phyloP scores from a whole-genome alignment of 2,888 invertebrate genomes.

The Coremacera marginata region DNA sequence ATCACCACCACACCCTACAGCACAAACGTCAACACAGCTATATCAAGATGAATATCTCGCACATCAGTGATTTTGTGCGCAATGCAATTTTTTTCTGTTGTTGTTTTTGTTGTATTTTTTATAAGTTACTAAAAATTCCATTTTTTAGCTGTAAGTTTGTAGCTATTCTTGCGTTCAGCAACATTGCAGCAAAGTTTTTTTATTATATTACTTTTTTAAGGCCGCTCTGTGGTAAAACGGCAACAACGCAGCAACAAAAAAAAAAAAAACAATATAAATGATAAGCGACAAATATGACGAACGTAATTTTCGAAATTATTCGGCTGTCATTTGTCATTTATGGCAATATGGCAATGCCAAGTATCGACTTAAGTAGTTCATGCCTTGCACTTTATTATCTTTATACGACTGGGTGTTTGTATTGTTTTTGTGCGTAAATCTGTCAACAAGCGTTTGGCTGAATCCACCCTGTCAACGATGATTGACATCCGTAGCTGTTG shows the following conservation, averaged over 20 bases:
- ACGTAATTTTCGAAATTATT: slow-evolving; percentile 26
- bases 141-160: too few relatives aligned
- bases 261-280: background rate
- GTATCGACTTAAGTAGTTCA: slow-evolving; percentile 12
- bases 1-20: background rate
- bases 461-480: slow-evolving; percentile 8
- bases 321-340: slow-evolving; percentile 36
- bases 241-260: background rate
- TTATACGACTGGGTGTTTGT: background rate
- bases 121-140: background rate
- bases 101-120: background rate
- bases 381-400: background rate
- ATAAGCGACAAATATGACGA: slow-evolving; percentile 21
- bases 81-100: background rate
- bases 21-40: background rate
- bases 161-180: too few relatives aligned
- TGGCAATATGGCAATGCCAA: slow-evolving; percentile 13
- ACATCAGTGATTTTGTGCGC: slow-evolving; percentile 7
- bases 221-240: too few relatives aligned
- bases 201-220: too few relatives aligned
- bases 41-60: slow-evolving; percentile 20
- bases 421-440: background rate
- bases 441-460: slow-evolving; percentile 9
- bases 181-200: too few relatives aligned
- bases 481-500: slow-evolving; percentile 31